Evolutionary conservation across 1,140 invertebrate genomes (phyloP).

Genomic region (Diploscapter pachys): DNA sequence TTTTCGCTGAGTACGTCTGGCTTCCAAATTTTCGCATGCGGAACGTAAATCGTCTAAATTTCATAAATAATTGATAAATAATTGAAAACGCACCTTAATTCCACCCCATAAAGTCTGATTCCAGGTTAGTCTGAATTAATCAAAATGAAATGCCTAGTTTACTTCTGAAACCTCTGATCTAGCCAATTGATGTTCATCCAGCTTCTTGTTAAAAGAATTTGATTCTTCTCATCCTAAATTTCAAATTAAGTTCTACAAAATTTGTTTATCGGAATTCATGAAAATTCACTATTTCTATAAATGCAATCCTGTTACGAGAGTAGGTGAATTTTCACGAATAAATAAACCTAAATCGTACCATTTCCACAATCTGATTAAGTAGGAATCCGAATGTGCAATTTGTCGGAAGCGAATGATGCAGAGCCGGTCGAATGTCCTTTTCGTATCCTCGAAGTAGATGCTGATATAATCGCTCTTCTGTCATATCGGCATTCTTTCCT

Average conservation of each 20-base stretch:
- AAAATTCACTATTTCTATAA: too few relatives aligned
- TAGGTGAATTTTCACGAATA: too few relatives aligned
- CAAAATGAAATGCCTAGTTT: too few relatives aligned
- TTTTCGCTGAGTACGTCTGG: constrained; percentile 56
- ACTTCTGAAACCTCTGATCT: constrained; percentile 34
- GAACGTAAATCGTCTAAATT: constrained; percentile 45
- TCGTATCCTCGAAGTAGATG: constrained; percentile 48
- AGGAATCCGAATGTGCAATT: constrained; percentile 58
- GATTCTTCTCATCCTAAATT: constrained; percentile 54
- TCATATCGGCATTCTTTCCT: constrained; percentile 32
- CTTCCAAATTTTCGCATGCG: constrained; percentile 51
- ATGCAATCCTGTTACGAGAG: too few relatives aligned
- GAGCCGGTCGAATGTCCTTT: constrained; percentile 51
- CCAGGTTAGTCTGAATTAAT: constrained; percentile 37
- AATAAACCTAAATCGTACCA: constrained; percentile 35
- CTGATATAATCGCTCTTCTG: constrained; percentile 52
- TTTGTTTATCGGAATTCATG: neutral
- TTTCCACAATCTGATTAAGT: constrained; percentile 58
- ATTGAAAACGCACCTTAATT: constrained; percentile 36
- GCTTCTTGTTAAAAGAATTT: constrained; percentile 54
- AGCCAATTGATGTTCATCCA: constrained; percentile 56
- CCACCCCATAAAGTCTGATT: constrained; percentile 51
- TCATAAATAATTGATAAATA: too few relatives aligned
- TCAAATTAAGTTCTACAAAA: constrained; percentile 2
- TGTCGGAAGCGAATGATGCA: constrained; percentile 50